phyloP scores from a whole-genome alignment of 2,888 invertebrate genomes.

The Scaptomyza polygonia region DNA sequence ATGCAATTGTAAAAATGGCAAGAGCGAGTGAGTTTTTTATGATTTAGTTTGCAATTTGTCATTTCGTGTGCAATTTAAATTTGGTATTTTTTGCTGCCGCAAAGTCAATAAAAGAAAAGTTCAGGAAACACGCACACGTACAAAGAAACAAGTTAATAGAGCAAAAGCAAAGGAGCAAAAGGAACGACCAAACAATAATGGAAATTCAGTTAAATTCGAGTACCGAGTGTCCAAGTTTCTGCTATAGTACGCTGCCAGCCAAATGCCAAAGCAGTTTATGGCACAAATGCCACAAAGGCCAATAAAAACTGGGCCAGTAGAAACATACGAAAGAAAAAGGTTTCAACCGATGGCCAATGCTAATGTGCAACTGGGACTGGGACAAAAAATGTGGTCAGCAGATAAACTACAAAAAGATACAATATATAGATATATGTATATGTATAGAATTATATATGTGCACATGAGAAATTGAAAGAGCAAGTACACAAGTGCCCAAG shows the following conservation, averaged over 20 bases:
- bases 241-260: conserved; percentile 10
- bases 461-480: conserved; percentile 45
- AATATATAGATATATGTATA: not conserved
- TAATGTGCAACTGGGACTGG: conserved; percentile 32
- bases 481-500: conserved; percentile 49
- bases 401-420: conserved; percentile 22
- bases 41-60: conserved; percentile 68
- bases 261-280: conserved; percentile 59
- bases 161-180: conserved; percentile 7
- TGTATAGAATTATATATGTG: conserved; percentile 6
- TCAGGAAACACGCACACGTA: conserved; percentile 13
- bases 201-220: conserved; percentile 45
- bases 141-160: conserved; percentile 28
- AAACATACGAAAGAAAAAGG: conserved; percentile 26
- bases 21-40: conserved; percentile 27
- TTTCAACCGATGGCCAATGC: conserved; percentile 26
- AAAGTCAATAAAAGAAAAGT: conserved; percentile 67
- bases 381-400: conserved; percentile 43
- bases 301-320: conserved; percentile 35
- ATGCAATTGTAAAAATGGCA: conserved; percentile 20
- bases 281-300: conserved; percentile 50
- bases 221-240: conserved; percentile 11
- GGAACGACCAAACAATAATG: conserved; percentile 29
- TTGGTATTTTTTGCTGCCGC: conserved; percentile 44
- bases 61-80: conserved; percentile 60